Evolutionary conservation across 2,797 vertebrate species (phyloP), one percentile per base, ranked within the genome.

Genomic region (Odontamblyopus lacepedii): DNA sequence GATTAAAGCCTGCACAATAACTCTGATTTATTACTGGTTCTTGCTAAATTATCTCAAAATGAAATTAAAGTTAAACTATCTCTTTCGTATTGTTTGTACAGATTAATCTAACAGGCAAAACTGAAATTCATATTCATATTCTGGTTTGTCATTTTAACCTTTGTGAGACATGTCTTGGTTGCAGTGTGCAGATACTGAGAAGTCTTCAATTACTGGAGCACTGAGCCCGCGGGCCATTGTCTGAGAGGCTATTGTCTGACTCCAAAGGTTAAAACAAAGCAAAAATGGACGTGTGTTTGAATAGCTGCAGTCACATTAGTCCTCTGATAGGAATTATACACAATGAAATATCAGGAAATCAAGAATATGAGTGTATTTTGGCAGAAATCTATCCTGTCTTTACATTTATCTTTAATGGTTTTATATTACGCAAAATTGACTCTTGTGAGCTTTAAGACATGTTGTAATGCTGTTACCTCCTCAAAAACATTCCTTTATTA

Each of bases 171-270:
- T 53, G 18, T 53, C 18, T 53, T 53, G 19, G 51, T 53, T 53
- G 51, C 51, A 53, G 51, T 53, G 51, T 53, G 51, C 44, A n/a
- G 74, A 70, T 91, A 90, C 90, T 90, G 91, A 91, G 86, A 77
- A 63, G 57, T 67, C 77, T 92, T 93, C 90, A 86, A 87, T 93
- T 88, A 86, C 77, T 72, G 69, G 70, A 76, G 74, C 76, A 69
- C 84, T 66, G 78, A 82, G 77, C 69, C 76, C 72, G 78, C 56
- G 70, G 66, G 63, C 85, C 73, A 72, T 87, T 85, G 79, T 89
- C 86, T 83, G 78, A 75, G 4, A 5, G 0, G 70, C 78, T 83
- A 55, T 66, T 63, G 74, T 73, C 84, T 86, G 86, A 80, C 76
- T 78, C 70, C 75, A 87, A 88, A 85, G 87, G 88, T 89, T 79